These are phyloP conservation scores for Drosophila tropicalis DNA, from an alignment of 1,140 invertebrate genomes.

Conservation along the genomic window DNA sequence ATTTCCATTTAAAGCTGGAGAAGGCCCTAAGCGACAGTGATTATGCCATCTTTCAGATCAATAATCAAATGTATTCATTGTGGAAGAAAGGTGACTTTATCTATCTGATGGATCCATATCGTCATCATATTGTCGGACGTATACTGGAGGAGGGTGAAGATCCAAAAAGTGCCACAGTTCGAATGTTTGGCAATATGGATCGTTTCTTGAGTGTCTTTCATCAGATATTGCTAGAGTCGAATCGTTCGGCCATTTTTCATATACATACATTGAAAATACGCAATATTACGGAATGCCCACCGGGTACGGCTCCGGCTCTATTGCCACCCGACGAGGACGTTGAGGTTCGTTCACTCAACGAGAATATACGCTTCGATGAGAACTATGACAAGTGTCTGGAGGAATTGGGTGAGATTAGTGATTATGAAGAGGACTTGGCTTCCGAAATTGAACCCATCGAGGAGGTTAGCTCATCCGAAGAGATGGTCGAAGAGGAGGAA, in stretches of 20 bases:
- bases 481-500: conserved; percentile 73
- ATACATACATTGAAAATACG: conserved; percentile 64
- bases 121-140: conserved; percentile 68
- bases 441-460: conserved; percentile 69
- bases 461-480: conserved; percentile 69
- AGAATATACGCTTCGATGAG: conserved; percentile 74
- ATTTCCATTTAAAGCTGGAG: conserved; percentile 64
- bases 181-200: conserved; percentile 74
- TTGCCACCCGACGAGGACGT: conserved; percentile 55
- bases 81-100: conserved; percentile 76
- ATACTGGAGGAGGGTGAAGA: conserved; percentile 61
- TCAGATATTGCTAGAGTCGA: conserved; percentile 71
- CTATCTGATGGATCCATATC: conserved; percentile 78
- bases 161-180: conserved; percentile 63
- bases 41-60: conserved; percentile 73
- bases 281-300: conserved; percentile 64
- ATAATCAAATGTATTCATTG: conserved; percentile 75
- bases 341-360: conserved; percentile 70
- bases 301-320: conserved; percentile 57
- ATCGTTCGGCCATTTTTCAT: conserved; percentile 69
- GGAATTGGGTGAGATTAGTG: conserved; percentile 70
- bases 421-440: conserved; percentile 72
- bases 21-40: conserved; percentile 53
- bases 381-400: conserved; percentile 72
- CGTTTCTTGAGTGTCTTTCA: conserved; percentile 69